Evolutionary conservation across 2,888 invertebrate genomes (phyloP).

Genomic region (Adela reaumurella): DNA sequence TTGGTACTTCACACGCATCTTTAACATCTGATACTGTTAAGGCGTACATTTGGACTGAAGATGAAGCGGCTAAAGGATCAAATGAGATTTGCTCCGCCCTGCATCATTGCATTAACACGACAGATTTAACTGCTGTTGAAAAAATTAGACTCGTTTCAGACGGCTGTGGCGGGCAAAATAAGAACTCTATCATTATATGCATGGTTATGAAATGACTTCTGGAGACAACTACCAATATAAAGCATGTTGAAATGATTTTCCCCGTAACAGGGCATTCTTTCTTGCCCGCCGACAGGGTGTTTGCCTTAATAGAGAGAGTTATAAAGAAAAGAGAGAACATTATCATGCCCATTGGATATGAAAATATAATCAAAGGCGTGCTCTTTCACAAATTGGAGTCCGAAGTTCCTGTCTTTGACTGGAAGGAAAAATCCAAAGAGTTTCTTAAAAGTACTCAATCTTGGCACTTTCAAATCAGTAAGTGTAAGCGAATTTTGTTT

Average conservation of each 20-base stretch:
- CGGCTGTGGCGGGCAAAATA: conserved; percentile 14
- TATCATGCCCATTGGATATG: conserved; percentile 6
- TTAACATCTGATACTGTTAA: conserved; percentile 11
- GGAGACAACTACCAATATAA: conserved; percentile 3
- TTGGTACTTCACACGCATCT: conserved; percentile 13
- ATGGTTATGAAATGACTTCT: conserved; percentile 13
- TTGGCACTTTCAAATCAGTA: conserved; percentile 10
- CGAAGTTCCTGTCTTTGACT: conserved; percentile 4
- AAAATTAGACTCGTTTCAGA: conserved; percentile 5
- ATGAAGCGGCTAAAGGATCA: conserved; percentile 8
- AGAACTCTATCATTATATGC: conserved; percentile 14
- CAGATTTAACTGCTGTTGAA: conserved; percentile 3
- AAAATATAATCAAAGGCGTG: conserved; percentile 4
- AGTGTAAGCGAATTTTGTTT: conserved; percentile 8
- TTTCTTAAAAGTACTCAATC: conserved; percentile 8
- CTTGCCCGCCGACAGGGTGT: conserved; percentile 6
- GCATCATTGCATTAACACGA: conserved; percentile 10
- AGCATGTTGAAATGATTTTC: conserved; percentile 13
- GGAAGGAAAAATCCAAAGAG: conserved; percentile 8
- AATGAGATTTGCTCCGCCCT: conserved; percentile 14
- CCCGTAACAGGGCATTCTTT: conserved; percentile 11
- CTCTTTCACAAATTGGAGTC: conserved; percentile 4
- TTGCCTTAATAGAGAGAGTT: conserved; percentile 6
- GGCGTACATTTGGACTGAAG: conserved; percentile 13
- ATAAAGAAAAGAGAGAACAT: conserved; percentile 6